Evolutionary conservation across 2,888 invertebrate genomes (phyloP).

Genomic region (Sthenelais limicola): DNA sequence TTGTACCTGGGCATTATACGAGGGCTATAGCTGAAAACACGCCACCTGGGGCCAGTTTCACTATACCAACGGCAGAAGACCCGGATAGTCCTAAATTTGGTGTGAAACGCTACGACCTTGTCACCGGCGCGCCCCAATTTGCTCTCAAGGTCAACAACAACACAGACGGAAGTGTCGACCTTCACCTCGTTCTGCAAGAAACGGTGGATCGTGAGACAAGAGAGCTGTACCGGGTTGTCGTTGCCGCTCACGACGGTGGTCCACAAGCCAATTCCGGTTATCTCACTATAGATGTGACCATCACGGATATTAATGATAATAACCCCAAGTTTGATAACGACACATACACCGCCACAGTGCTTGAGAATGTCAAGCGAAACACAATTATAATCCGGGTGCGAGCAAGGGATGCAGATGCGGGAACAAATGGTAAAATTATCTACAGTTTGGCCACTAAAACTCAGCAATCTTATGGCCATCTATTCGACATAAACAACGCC

Average conservation of each 20-base stretch:
- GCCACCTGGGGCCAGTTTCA: conserved; percentile 35
- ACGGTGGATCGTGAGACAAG: conserved; percentile 42
- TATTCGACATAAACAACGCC: conserved; percentile 45
- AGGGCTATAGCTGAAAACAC: conserved; percentile 40
- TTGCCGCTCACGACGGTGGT: conserved; percentile 41
- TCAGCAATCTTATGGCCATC: conserved; percentile 1
- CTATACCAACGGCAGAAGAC: conserved; percentile 48
- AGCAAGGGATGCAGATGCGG: conserved; percentile 44
- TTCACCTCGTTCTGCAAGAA: conserved; percentile 28
- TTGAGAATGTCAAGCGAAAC: conserved; percentile 13
- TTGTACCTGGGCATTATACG: conserved; percentile 24
- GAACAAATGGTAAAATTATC: conserved; percentile 39
- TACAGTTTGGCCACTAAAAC: conserved; percentile 40
- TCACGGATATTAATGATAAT: conserved; percentile 42
- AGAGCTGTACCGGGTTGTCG: conserved; percentile 15
- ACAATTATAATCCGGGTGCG: conserved; percentile 23
- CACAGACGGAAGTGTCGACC: conserved; percentile 55
- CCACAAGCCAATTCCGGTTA: conserved; percentile 34
- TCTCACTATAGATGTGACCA: conserved; percentile 31
- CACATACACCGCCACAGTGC: conserved; percentile 28
- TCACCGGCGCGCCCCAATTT: conserved; percentile 24
- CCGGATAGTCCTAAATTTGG: conserved; percentile 45
- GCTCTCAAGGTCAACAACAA: conserved; percentile 37
- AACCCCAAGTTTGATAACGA: conserved; percentile 34
- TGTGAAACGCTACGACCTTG: conserved; percentile 41